Evolutionary conservation across 1,140 invertebrate species (phyloP), one percentile per base, ranked within the genome.

Genomic region (Teleopsis dalmanni): DNA sequence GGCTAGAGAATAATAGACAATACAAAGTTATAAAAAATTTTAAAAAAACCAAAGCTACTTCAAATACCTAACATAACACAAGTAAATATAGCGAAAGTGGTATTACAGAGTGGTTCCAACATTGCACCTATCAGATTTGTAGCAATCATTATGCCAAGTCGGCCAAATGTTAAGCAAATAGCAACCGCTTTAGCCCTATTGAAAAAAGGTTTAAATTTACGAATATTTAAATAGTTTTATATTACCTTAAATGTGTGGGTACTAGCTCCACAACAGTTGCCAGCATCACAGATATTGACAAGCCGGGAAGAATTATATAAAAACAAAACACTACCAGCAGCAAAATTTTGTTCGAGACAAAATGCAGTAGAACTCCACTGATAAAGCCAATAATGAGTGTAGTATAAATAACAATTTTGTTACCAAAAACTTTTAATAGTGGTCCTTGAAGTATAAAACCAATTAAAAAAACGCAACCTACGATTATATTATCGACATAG

Each of bases 121-220:
- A 79, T 71, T 14, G 74, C 36, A 0, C 76, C 78, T 33, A 80
- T 75, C 4, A 78, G 47, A 51, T 78, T 78, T 27, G 76, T 77
- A 4, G 74, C 75, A 4, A 73, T 60, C 62, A 79, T 76, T 5
- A 75, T 77, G 3, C 78, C 78, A 3, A 79, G 60, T 14, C 78
- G 67, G 5, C 79, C 79, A 53, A 75, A 67, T 55, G 79, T 76
- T 70, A 81, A 73, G 7, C 75, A 70, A 38, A 80, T 53, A 34
- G 76, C 78, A 0, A 80, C 72, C 0, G 78, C 78, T 75, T 80
- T 80, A 1, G 75, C 78, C 49, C 78, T 80, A 51, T n/a, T 58
- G 53, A 50, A 26, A 35, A 21, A 29, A 19, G 7, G 9, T 36
- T 34, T 11, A 19, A 34, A 35, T 8, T 40, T 36, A 33, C 3